A percentile compares a stretch with the other conserved stretches of the same genome.
Evolutionary conservation across 1,140 invertebrate genomes (phyloP).

Genomic region (Pollicipes pollicipes): DNA sequence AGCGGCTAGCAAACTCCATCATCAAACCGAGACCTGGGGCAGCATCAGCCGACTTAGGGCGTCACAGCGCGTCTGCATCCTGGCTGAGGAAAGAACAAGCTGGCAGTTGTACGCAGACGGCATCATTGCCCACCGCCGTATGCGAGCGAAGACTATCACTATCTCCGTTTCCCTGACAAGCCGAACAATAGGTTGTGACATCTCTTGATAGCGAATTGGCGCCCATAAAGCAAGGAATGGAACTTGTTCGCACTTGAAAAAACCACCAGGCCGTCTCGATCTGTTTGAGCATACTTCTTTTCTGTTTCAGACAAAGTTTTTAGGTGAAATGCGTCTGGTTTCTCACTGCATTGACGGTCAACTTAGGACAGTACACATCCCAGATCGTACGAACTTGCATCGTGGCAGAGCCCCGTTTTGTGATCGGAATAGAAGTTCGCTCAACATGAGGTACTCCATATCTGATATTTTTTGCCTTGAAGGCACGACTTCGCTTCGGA

Average conservation of each 20-base stretch:
- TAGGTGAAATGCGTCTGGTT: not conserved
- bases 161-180: not conserved
- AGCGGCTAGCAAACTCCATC: too few relatives aligned
- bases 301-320: not conserved
- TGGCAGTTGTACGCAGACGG: not conserved
- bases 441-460: not conserved
- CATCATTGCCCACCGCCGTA: not conserved
- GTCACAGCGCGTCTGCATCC: not conserved
- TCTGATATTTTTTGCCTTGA: not conserved
- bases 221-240: not conserved
- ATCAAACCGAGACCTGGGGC: too few relatives aligned
- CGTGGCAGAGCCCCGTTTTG: not conserved
- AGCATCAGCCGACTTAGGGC: not conserved
- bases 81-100: not conserved
- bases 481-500: not conserved
- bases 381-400: not conserved
- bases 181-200: not conserved
- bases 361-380: not conserved
- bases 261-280: not conserved
- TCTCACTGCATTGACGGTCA: not conserved
- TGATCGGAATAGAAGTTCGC: not conserved
- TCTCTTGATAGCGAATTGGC: not conserved
- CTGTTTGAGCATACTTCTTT: not conserved
- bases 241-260: not conserved
- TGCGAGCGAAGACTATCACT: not conserved